Evolutionary conservation across 2,113 vertebrate species (phyloP).

Genomic region (Amphiprion percula): DNA sequence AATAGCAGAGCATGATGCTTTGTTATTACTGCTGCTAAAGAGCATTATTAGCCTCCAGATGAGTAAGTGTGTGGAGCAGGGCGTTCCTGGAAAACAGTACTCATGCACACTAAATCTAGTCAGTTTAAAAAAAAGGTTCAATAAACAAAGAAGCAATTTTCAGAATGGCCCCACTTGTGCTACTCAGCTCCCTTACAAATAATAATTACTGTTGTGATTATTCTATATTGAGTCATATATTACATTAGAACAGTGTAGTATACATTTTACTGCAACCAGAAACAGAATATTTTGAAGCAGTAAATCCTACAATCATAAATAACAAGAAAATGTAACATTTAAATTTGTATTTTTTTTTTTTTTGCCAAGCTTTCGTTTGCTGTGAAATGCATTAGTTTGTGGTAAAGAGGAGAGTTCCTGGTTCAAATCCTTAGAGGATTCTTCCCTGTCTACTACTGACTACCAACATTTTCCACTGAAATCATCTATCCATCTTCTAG

Average conservation of each 20-base stretch:
- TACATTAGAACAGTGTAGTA: background rate
- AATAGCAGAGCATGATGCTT: background rate
- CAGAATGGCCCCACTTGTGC: background rate
- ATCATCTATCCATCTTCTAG: constrained; percentile 37
- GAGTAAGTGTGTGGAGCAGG: constrained; percentile 11
- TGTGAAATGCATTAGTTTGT: background rate
- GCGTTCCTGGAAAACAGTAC: constrained; percentile 40
- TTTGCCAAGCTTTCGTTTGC: background rate
- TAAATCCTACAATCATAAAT: background rate
- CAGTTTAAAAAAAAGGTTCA: constrained; percentile 42
- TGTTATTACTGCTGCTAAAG: background rate
- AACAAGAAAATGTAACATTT: background rate
- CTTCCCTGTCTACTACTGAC: constrained; percentile 9
- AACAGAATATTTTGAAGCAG: background rate
- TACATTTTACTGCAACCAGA: background rate
- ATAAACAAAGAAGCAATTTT: constrained; percentile 4
- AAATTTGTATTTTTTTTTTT: too few species aligned
- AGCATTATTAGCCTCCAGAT: constrained; percentile 1
- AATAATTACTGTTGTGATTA: constrained; percentile 14
- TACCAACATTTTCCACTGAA: constrained; percentile 55
- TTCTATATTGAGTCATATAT: constrained; percentile 12
- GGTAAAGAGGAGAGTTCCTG: constrained; percentile 17
- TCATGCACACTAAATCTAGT: constrained; percentile 6
- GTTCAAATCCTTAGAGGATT: background rate
- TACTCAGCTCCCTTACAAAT: constrained; percentile 20